Conservation (phyloP, 2,888 invertebrate genomes). For the Agrotis ipsilon region DNA sequence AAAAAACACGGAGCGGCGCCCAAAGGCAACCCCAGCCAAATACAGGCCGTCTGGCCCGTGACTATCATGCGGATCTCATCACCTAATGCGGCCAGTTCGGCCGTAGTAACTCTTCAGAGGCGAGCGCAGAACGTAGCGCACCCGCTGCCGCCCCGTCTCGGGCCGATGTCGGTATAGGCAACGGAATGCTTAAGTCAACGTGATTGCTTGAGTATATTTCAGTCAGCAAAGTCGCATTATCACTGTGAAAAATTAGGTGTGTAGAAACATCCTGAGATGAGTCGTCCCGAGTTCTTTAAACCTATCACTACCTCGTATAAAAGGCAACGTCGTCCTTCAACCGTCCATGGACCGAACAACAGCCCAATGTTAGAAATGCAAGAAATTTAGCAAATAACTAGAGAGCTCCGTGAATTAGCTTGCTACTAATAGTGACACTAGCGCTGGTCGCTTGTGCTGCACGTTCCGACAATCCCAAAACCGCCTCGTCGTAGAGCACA, state of each 20-base stretch:
- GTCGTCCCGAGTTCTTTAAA: no score
- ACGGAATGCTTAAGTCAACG: neutral
- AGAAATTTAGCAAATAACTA: neutral
- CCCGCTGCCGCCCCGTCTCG: neutral
- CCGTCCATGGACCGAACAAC: neutral
- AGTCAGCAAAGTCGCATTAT: no score
- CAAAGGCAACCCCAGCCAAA: neutral
- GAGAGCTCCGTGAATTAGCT: no score
- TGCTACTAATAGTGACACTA: no score
- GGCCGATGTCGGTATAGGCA: neutral
- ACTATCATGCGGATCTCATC: neutral
- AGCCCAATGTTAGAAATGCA: neutral
- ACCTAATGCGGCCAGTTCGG: neutral
- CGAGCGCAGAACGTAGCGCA: neutral
- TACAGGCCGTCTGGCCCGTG: neutral
- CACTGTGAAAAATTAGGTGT: no score
- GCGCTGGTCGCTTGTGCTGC: no score
- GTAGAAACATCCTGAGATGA: no score
- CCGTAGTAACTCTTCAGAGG: neutral
- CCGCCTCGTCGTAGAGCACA: no score
- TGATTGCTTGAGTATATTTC: no score
- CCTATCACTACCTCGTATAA: neutral
- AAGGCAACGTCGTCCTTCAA: neutral
- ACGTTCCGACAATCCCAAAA: no score
- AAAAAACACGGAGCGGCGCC: no score